Conservation (phyloP, 2,797 vertebrate species). For the Hyperoplus lanceolatus region DNA sequence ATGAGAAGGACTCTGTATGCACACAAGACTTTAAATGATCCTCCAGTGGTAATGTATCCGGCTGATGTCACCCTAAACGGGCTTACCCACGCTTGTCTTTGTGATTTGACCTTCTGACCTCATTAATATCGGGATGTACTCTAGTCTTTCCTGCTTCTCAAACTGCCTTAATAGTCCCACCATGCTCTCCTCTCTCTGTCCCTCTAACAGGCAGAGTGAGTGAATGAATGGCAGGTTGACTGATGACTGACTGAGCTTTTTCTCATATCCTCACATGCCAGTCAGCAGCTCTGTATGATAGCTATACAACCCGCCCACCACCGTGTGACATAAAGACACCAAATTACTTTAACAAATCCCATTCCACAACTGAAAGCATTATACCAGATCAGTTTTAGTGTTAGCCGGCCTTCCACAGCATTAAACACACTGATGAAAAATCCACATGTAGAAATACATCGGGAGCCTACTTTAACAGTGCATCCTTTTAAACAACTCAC, state of each 20-base stretch:
- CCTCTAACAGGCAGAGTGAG: conserved; percentile 29
- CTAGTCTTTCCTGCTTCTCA: conserved; percentile 17
- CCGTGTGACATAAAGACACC: conserved; percentile 43
- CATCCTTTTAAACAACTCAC: too few species aligned
- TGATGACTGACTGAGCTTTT: conserved; percentile 51
- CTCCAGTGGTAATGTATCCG: conserved; percentile 40
- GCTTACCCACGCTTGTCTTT: conserved; percentile 25
- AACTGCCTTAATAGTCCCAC: conserved; percentile 39
- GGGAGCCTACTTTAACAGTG: too few species aligned
- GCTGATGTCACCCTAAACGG: conserved; percentile 62
- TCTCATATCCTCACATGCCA: conserved; percentile 40
- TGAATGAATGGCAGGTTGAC: conserved; percentile 18
- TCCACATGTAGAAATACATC: neutral
- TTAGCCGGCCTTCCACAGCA: neutral
- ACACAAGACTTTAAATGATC: conserved; percentile 40
- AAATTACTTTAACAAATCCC: conserved; percentile 35
- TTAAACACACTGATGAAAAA: neutral
- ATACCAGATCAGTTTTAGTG: neutral
- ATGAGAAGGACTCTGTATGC: neutral
- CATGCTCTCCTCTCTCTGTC: conserved; percentile 15
- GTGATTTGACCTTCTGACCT: conserved; percentile 53
- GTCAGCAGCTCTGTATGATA: conserved; percentile 48
- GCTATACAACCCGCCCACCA: conserved; percentile 22
- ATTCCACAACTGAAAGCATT: neutral
- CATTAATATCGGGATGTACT: conserved; percentile 50